phyloP scores from a whole-genome alignment of 1,140 invertebrate genomes.

The Monochamus saltuarius region DNA sequence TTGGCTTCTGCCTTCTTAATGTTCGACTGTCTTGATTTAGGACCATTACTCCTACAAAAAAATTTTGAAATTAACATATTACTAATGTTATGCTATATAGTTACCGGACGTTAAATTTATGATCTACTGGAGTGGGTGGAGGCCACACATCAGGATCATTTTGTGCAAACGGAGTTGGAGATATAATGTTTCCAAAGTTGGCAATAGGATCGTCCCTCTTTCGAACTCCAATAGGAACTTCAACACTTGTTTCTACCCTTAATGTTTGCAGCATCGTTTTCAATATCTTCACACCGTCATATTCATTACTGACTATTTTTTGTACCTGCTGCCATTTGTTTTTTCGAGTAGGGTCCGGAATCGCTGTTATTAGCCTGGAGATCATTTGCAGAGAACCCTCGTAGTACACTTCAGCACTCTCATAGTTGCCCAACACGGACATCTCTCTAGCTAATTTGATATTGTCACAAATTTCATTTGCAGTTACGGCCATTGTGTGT shows the following conservation, averaged over 20 bases:
- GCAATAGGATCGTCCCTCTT: slow-evolving; percentile 41
- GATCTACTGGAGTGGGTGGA: slow-evolving; percentile 80
- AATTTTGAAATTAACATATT: slow-evolving; percentile 1
- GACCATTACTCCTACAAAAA: slow-evolving; percentile 34
- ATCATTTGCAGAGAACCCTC: slow-evolving; percentile 91
- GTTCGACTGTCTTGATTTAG: slow-evolving; percentile 39
- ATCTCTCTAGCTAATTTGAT: slow-evolving; percentile 91
- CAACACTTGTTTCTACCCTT: slow-evolving; percentile 40
- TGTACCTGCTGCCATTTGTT: slow-evolving; percentile 84
- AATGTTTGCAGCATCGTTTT: slow-evolving; percentile 62
- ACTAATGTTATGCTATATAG: no score
- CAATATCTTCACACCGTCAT: slow-evolving; percentile 85
- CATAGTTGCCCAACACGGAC: slow-evolving; percentile 94
- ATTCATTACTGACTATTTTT: slow-evolving; percentile 85
- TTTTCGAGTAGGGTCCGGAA: slow-evolving; percentile 78
- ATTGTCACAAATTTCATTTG: slow-evolving; percentile 89
- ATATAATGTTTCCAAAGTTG: slow-evolving; percentile 30
- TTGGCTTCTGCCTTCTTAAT: slow-evolving; percentile 40
- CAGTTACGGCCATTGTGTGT: slow-evolving; percentile 74
- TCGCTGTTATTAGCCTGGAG: slow-evolving; percentile 77
- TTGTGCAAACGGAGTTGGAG: slow-evolving; percentile 66
- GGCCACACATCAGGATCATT: slow-evolving; percentile 89
- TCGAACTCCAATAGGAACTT: slow-evolving; percentile 44
- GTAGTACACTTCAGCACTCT: slow-evolving; percentile 92
- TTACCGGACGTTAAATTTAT: slow-evolving; percentile 51